These are phyloP conservation scores for Rhagonycha fulva DNA, from an alignment of 2,888 invertebrate species.

Conservation along the genomic window DNA sequence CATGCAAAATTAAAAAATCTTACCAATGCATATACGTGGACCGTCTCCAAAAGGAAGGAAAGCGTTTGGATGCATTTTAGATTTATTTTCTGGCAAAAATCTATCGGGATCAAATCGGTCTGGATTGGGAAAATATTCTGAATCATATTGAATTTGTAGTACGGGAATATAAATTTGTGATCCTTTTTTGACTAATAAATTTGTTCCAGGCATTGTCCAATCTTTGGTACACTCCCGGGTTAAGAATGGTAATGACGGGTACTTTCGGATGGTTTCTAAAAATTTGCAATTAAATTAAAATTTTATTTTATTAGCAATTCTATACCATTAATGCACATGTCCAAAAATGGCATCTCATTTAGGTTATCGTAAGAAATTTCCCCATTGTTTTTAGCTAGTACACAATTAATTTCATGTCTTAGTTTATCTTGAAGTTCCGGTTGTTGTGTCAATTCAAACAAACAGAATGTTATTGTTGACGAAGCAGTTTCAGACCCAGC, in stretches of 20 bases:
- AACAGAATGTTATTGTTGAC: conserved; percentile 52
- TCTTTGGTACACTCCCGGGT: conserved; percentile 37
- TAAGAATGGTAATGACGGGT: conserved; percentile 42
- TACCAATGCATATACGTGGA: conserved; percentile 62
- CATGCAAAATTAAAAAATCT: not conserved
- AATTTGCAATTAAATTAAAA: too few species aligned
- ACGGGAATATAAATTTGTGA: conserved; percentile 36
- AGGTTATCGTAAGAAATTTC: conserved; percentile 56
- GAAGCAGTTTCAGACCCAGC: conserved; percentile 52
- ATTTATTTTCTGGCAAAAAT: conserved; percentile 60
- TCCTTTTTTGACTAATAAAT: conserved; percentile 36
- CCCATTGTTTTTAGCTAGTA: conserved; percentile 48
- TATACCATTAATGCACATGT: conserved; percentile 52
- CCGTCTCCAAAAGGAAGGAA: conserved; percentile 65
- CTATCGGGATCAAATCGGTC: conserved; percentile 65
- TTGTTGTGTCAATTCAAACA: conserved; percentile 58
- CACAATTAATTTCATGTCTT: conserved; percentile 51
- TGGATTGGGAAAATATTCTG: conserved; percentile 58
- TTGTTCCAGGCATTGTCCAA: conserved; percentile 40
- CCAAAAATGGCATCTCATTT: conserved; percentile 56
- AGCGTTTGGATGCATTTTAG: conserved; percentile 54
- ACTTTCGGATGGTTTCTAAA: conserved; percentile 33
- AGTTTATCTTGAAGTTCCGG: conserved; percentile 53
- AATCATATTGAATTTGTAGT: conserved; percentile 41
- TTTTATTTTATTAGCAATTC: not conserved